Evolutionary conservation across 2,888 invertebrate species (phyloP).

Genomic region (Drosophila aldrichi): DNA sequence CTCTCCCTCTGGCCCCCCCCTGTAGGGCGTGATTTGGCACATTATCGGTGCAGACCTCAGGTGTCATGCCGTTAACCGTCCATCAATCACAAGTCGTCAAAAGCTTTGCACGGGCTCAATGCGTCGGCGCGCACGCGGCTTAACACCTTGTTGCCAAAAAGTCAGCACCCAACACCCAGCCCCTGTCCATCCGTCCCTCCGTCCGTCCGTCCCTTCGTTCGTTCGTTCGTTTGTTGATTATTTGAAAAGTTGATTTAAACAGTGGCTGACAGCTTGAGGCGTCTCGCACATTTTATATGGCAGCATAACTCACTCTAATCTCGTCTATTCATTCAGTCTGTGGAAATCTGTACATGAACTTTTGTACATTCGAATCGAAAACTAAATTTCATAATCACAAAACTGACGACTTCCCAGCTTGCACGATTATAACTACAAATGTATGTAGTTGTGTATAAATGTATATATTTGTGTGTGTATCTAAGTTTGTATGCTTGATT

Average conservation of each 20-base stretch:
- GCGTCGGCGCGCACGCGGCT: conserved; percentile 44
- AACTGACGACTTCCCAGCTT: not conserved
- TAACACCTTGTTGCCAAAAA: conserved; percentile 21
- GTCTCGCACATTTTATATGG: conserved; percentile 33
- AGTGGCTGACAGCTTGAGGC: conserved; percentile 23
- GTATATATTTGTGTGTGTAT: not conserved
- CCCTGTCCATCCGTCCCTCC: not conserved
- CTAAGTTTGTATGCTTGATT: not conserved
- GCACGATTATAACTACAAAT: conserved; percentile 1
- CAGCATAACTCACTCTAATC: conserved; percentile 33
- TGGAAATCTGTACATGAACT: conserved; percentile 26
- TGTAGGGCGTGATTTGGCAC: not conserved
- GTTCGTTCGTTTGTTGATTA: conserved; percentile 7
- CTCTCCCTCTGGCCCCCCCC: too few relatives aligned
- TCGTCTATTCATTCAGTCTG: conserved; percentile 20
- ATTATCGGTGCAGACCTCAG: conserved; percentile 36
- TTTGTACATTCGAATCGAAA: not conserved
- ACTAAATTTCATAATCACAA: not conserved
- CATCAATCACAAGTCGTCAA: conserved; percentile 41
- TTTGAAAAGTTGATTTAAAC: conserved; percentile 17
- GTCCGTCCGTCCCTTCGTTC: too few relatives aligned
- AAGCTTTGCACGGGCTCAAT: conserved; percentile 15
- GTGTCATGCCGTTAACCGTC: conserved; percentile 14
- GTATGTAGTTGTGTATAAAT: not conserved
- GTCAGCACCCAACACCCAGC: not conserved